Evolutionary conservation across 2,888 invertebrate genomes (phyloP), one percentile per base, ranked within the genome.

Genomic region (Drosophila mettleri): DNA sequence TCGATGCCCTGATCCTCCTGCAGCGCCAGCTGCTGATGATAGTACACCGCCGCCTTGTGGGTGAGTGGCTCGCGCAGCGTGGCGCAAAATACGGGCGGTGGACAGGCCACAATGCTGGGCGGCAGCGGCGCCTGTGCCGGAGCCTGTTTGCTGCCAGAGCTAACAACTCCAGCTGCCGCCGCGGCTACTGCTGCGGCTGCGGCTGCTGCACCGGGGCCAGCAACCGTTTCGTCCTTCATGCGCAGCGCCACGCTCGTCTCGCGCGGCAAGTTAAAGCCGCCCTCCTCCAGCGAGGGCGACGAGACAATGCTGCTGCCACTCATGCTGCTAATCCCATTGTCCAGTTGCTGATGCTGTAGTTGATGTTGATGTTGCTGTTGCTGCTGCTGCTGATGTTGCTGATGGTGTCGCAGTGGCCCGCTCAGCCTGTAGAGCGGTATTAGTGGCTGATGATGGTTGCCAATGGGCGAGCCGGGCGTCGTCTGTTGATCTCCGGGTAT

Each of bases 1-100:
- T 97, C 97, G 88, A 97, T 97, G 70, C 97, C 97, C 93, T 97
- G 97, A 92, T 97, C 97, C 91, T 97, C 97, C 90, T 96, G 96
- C 69, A 97, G 93, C 67, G 96, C 96, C 80, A 96, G 93, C 92
- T 96, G 96, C 85, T 96, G 96, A 87, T 96, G 96, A 92, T 96
- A 96, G 91, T 95, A 96, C 2, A 96, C 95, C 1, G 96, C 95
- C 1, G 95, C 95, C 88, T 95, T 96, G 89, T 95, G 95, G 5
- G 95, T 95, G 80, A 95, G 94, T 3, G 95, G 95, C 86, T 94
- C 94, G 38, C 93, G 93, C 63, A 91, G 74, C 51, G 93, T 93
- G 55, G 93, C 93, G 71, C 94, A 93, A 41, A 95, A 95, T 9
- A 95, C 95, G 18, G 95, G 96, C 92, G 96, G 96, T 33, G 96